Evolutionary conservation across 2,888 invertebrate genomes (phyloP).

Genomic region (Celastrina argiolus): DNA sequence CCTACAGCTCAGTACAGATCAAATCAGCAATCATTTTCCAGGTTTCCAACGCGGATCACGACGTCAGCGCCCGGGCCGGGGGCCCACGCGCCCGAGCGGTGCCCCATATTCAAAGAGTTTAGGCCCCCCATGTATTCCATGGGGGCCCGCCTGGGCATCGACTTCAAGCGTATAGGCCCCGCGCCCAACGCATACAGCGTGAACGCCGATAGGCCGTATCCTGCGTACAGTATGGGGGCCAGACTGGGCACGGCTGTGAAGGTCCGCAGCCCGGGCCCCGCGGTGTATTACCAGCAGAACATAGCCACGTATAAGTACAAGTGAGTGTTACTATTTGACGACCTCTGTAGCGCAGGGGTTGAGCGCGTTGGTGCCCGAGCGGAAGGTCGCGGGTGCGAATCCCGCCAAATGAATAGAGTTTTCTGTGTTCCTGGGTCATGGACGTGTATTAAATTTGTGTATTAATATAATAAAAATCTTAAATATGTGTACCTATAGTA

Average conservation of each 20-base stretch:
- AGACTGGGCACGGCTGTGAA: constrained; percentile 52
- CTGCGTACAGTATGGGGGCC: constrained; percentile 65
- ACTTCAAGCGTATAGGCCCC: constrained; percentile 70
- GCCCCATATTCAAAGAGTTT: constrained; percentile 68
- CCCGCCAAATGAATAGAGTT: too few relatives aligned
- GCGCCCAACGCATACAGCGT: constrained; percentile 80
- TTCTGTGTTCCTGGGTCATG: too few relatives aligned
- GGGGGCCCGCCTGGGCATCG: constrained; percentile 62
- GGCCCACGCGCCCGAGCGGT: constrained; percentile 79
- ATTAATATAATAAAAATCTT: too few relatives aligned
- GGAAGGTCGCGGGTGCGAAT: too few relatives aligned
- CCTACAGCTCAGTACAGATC: too few relatives aligned
- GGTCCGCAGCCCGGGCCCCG: constrained; percentile 70
- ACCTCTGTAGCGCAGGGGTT: too few relatives aligned
- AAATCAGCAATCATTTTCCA: constrained; percentile 29
- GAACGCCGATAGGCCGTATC: constrained; percentile 62
- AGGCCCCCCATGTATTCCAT: constrained; percentile 79
- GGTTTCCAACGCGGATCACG: constrained; percentile 43
- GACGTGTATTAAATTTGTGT: too few relatives aligned
- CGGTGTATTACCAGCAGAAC: constrained; percentile 70
- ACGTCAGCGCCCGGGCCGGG: constrained; percentile 79
- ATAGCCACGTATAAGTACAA: constrained; percentile 54
- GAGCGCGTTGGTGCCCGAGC: too few relatives aligned
- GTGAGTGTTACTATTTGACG: constrained; percentile 47
- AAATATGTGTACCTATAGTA: too few relatives aligned